Conservation (phyloP, 2,797 vertebrate genomes). For the Tragelaphus oryx region DNA sequence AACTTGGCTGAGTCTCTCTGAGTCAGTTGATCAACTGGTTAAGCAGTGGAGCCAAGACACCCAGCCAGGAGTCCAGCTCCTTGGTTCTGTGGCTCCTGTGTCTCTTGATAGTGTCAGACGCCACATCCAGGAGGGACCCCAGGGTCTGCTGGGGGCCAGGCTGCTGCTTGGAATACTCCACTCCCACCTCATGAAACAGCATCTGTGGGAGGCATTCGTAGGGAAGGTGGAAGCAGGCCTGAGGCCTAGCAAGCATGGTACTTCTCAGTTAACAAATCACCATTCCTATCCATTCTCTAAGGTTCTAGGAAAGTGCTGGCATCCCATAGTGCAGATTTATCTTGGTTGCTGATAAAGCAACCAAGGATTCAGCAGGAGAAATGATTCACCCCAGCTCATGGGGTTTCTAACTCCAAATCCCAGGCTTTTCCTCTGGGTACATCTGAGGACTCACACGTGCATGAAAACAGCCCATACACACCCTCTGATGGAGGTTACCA, state of each 20-base stretch:
- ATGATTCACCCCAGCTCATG: background rate
- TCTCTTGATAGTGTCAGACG: background rate
- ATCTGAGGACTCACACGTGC: background rate
- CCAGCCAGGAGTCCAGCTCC: background rate
- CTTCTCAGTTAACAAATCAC: background rate
- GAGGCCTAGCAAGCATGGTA: background rate
- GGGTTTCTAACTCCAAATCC: background rate
- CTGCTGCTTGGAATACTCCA: background rate
- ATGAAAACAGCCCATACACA: background rate
- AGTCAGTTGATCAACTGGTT: background rate
- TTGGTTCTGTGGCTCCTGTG: background rate
- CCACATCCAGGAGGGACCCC: background rate
- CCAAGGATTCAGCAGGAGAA: background rate
- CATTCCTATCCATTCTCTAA: background rate
- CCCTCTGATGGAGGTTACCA: background rate
- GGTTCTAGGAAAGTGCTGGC: background rate
- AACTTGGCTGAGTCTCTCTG: background rate
- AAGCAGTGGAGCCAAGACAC: background rate
- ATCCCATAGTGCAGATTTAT: too few relatives aligned
- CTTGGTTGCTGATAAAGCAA: background rate
- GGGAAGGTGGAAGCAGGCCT: background rate
- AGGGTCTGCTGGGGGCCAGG: background rate
- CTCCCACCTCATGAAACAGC: background rate
- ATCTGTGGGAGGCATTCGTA: background rate
- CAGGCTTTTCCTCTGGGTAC: background rate